Evolutionary conservation across 35 echinoderm and acorn worm genomes (phyloP).

Genomic region (Chiridota heheva): DNA sequence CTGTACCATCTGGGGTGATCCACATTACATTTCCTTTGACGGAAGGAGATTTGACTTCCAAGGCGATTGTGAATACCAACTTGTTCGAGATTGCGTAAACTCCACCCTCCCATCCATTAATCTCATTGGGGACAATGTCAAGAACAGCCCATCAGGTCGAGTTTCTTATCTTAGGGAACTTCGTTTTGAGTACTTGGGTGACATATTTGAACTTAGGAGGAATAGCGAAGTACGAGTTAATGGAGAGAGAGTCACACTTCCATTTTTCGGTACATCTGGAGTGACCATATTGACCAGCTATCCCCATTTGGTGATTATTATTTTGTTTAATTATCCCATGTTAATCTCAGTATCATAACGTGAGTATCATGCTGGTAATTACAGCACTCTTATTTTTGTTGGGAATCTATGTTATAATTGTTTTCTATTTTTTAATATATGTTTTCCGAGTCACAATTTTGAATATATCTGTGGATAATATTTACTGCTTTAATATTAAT

Average conservation of each 20-base stretch:
- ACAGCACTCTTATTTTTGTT: too few relatives aligned
- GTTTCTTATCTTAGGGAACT: conserved; percentile 30
- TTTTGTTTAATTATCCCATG: too few relatives aligned
- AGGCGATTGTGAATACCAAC: conserved; percentile 78
- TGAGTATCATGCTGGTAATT: too few relatives aligned
- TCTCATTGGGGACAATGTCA: conserved; percentile 68
- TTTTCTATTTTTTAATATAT: too few relatives aligned
- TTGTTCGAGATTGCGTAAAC: conserved; percentile 63
- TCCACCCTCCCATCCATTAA: conserved; percentile 23
- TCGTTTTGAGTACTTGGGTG: conserved; percentile 4
- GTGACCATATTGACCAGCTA: conserved; percentile 11
- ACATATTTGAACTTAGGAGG: conserved; percentile 8
- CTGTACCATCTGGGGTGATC: conserved; percentile 77
- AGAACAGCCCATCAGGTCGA: conserved; percentile 55
- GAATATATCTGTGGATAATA: too few relatives aligned
- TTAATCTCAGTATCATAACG: too few relatives aligned
- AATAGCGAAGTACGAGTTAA: conserved; percentile 34
- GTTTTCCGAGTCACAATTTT: too few relatives aligned
- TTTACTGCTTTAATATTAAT: too few relatives aligned
- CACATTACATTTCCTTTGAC: conserved; percentile 78
- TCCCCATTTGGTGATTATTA: conserved; percentile 3
- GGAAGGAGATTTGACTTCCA: conserved; percentile 73
- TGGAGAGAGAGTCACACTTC: conserved; percentile 27
- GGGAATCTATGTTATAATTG: too few relatives aligned
- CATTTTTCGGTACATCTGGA: conserved; percentile 21